Evolutionary conservation across 2,888 invertebrate species (phyloP).

Genomic region (Troides aeacus): DNA sequence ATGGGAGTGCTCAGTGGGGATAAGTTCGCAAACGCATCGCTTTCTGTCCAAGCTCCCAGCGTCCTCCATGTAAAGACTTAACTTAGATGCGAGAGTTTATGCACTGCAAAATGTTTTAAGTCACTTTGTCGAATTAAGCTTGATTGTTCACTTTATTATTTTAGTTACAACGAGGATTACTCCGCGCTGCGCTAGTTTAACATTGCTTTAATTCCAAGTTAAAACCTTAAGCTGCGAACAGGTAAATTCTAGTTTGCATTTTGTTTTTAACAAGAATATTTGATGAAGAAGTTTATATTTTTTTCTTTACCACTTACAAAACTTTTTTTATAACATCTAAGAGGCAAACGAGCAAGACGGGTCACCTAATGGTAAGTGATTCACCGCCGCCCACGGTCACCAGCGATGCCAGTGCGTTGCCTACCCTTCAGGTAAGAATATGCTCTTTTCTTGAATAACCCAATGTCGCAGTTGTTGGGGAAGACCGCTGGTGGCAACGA

Average conservation of each 20-base stretch:
- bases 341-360: too few species aligned
- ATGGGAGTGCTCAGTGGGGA: background rate
- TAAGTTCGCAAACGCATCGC: slow-evolving; percentile 3
- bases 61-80: slow-evolving; percentile 50
- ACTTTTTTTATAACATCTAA: too few species aligned
- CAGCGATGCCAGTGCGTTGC: too few species aligned
- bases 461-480: too few species aligned
- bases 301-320: too few species aligned
- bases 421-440: too few species aligned
- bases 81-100: slow-evolving; percentile 48
- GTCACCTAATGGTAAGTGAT: too few species aligned
- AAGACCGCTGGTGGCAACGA: too few species aligned
- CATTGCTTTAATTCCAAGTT: slow-evolving; percentile 12
- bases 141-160: slow-evolving; percentile 24
- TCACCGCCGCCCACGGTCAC: too few species aligned
- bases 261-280: background rate
- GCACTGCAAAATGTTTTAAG: slow-evolving; percentile 44
- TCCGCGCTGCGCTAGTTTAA: slow-evolving; percentile 12
- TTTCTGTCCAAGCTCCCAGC: slow-evolving; percentile 39
- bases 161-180: slow-evolving; percentile 23
- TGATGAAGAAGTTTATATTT: too few species aligned
- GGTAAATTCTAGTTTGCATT: slow-evolving; percentile 3
- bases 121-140: slow-evolving; percentile 33
- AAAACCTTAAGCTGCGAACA: slow-evolving; percentile 4
- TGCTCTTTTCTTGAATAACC: too few species aligned